Evolutionary conservation across 2,797 vertebrate species (phyloP).

Genomic region (Alcedo quadribrachys): DNA sequence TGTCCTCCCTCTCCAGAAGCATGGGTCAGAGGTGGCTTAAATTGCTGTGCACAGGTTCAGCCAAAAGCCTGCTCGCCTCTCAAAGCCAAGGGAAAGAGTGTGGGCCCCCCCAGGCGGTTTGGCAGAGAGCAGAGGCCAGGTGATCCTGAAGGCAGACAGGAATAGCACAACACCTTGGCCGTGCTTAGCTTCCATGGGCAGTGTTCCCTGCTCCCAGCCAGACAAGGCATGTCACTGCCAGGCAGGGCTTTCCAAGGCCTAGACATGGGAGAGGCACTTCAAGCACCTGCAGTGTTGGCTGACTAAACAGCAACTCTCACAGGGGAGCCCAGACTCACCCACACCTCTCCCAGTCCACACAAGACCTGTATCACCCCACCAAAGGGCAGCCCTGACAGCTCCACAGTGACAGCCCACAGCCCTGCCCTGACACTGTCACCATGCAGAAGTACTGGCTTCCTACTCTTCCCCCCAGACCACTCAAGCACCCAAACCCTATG

Average conservation of each 20-base stretch:
- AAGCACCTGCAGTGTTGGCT: not conserved
- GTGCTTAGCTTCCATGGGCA: fast-evolving
- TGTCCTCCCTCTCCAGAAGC: not conserved
- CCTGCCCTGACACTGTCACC: not conserved
- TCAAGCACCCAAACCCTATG: fast-evolving
- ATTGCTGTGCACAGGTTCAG: not conserved
- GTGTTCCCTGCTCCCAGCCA: not conserved
- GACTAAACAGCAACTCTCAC: not conserved
- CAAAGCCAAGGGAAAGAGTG: not conserved
- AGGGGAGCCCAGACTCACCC: fast-evolving
- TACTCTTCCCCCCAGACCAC: not conserved
- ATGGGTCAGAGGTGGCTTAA: not conserved
- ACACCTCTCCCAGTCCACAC: fast-evolving
- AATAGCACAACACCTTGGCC: not conserved
- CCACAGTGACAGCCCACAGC: fast-evolving
- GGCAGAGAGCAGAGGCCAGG: fast-evolving
- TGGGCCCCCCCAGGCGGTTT: fast-evolving
- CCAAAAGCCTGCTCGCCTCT: not conserved
- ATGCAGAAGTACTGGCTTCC: not conserved
- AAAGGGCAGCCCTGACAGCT: not conserved
- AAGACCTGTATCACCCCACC: fast-evolving
- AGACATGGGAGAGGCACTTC: fast-evolving
- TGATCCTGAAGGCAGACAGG: fast-evolving
- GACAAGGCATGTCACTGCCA: not conserved
- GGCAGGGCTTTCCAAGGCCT: not conserved